Evolutionary conservation across 2,113 vertebrate genomes (phyloP).

Genomic region (Eretmochelys imbricata): DNA sequence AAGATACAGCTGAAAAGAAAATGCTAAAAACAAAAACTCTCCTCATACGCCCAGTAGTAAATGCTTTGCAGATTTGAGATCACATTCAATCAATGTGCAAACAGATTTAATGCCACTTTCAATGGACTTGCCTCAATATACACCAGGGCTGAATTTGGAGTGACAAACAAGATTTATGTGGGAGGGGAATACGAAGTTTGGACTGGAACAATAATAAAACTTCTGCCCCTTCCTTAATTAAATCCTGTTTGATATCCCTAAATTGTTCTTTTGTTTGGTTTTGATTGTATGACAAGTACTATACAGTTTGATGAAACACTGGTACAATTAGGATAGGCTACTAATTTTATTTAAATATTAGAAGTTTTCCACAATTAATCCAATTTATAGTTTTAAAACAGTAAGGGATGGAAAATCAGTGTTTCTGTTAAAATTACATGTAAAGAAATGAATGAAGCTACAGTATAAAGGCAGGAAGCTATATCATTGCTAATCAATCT

Average conservation of each 20-base stretch:
- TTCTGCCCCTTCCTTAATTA: conserved; percentile 16
- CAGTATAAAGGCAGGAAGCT: conserved; percentile 65
- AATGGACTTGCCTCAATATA: not conserved
- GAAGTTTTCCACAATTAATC: conserved; percentile 1
- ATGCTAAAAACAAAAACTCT: not conserved
- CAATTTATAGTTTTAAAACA: conserved; percentile 60
- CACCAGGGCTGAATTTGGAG: not conserved
- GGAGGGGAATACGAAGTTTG: conserved; percentile 1
- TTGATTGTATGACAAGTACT: conserved; percentile 8
- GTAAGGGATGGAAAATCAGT: conserved; percentile 47
- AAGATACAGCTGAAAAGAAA: not conserved
- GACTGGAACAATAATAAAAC: conserved; percentile 16
- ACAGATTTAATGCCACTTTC: not conserved
- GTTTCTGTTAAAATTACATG: conserved; percentile 43
- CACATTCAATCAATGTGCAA: not conserved
- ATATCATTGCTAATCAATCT: conserved; percentile 76
- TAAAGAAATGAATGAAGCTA: conserved; percentile 58
- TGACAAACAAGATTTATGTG: conserved; percentile 37
- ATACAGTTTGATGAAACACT: not conserved
- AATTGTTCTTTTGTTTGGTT: conserved; percentile 25
- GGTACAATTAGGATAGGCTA: not conserved
- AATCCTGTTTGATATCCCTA: conserved; percentile 38
- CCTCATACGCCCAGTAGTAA: not conserved
- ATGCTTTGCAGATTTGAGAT: not conserved
- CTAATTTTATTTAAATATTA: conserved; percentile 29